Conservation (phyloP, 2,888 invertebrate genomes). For the Brenthis hecate region DNA sequence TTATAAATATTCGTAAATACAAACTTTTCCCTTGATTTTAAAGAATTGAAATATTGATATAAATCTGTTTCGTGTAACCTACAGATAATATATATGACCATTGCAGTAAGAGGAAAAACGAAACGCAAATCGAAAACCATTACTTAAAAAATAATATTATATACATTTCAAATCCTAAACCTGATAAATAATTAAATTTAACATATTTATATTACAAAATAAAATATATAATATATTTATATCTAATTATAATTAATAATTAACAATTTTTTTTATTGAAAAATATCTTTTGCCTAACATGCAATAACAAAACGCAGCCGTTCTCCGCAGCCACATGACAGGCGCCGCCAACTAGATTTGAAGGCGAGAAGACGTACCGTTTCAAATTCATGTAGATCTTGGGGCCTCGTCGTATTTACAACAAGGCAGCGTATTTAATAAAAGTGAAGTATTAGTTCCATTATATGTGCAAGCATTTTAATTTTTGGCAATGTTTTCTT, state of each 20-base stretch:
- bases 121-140: neutral
- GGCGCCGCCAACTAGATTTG: conserved; percentile 47
- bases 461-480: conserved; percentile 53
- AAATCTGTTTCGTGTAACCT: neutral
- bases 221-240: too few relatives aligned
- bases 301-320: conserved; percentile 34
- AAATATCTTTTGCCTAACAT: neutral
- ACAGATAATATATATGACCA: neutral
- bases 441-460: conserved; percentile 72
- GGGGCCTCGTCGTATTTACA: conserved; percentile 60
- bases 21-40: too few relatives aligned
- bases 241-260: neutral
- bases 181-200: neutral
- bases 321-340: conserved; percentile 40
- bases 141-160: neutral
- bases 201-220: neutral
- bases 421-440: conserved; percentile 62
- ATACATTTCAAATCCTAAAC: neutral
- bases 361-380: conserved; percentile 39
- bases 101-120: neutral
- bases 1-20: too few relatives aligned
- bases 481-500: conserved; percentile 59
- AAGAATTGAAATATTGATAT: too few relatives aligned
- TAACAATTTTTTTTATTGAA: neutral
- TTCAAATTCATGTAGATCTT: conserved; percentile 74